These are phyloP conservation scores for Copsychus sechellarum DNA, from an alignment of 2,113 vertebrate genomes.

Conservation along the genomic window DNA sequence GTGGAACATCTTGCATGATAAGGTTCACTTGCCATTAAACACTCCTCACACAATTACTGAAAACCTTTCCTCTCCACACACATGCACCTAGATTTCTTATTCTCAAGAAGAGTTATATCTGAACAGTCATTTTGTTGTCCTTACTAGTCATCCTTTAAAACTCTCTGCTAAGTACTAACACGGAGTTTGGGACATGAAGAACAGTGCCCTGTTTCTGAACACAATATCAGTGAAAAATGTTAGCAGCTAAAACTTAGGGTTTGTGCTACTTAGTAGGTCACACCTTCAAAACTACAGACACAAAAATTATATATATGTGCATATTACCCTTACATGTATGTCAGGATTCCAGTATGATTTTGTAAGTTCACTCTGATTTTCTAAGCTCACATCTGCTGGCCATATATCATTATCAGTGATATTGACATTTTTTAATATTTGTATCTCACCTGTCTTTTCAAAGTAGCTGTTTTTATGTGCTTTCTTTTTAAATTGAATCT, in stretches of 20 bases:
- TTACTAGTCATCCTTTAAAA: background rate
- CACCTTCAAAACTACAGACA: background rate
- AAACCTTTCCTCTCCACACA: background rate
- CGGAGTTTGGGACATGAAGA: background rate
- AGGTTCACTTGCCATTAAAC: background rate
- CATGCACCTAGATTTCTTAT: background rate
- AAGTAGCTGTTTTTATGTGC: background rate
- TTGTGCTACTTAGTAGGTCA: background rate
- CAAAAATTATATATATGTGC: background rate
- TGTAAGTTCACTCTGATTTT: background rate
- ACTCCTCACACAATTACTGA: background rate
- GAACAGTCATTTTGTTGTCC: background rate
- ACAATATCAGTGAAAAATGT: background rate
- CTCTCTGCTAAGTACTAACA: background rate
- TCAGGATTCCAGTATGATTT: background rate
- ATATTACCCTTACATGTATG: background rate
- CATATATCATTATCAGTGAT: background rate
- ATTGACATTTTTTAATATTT: background rate
- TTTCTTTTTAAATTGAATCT: background rate
- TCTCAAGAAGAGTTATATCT: background rate
- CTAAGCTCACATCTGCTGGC: background rate
- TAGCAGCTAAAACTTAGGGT: background rate
- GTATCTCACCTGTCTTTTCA: background rate
- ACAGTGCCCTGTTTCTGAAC: background rate
- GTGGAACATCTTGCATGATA: background rate